Evolutionary conservation across 2,113 vertebrate species (phyloP), one percentile per base, ranked within the genome.

Genomic region (Rhinichthys klamathensis): DNA sequence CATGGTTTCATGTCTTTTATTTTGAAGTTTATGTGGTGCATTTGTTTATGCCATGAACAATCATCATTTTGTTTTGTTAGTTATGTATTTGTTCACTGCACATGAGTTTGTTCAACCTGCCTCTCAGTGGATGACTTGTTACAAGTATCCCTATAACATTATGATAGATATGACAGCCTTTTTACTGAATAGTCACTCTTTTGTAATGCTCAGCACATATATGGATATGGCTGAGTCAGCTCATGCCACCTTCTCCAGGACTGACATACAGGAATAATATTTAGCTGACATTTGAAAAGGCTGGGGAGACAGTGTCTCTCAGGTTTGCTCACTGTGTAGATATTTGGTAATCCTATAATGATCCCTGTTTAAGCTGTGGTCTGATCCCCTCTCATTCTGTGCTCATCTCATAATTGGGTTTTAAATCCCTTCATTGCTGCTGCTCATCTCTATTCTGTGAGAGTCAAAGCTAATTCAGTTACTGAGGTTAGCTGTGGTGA

Each of bases 391-490:
- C 77, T 82, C 85, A 82, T 90, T 88, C 87, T 74, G 76, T 80
- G 65, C 67, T 63, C 80, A 44, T 70, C 83, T 78, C 69, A 74
- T 91, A 87, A 89, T 89, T 89, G 21, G 70, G 88, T 89, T 90
- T 84, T 67, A 85, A 78, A 84, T 82, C 88, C 38, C 60, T 27
- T 65, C 70, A 46, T 74, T 44, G 72, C 84, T 27, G 58, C 27
- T 21, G 80, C 70, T 80, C 32, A 65, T 86, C 80, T 67, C 63
- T 73, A 73, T 32, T 46, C 77, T 76, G 51, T n/a, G 32, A 70
- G 80, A 15, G 65, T 67, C 83, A n/a, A 81, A 49, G 25, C 82
- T 83, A 82, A n/a, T 79, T 84, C 79, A 87, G 73, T 88, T 88
- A 76, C 11, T 46, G 21, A 7, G 0, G 60, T 46, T 56, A 23